Evolutionary conservation across 2,113 vertebrate genomes (phyloP).

Genomic region (Pavo muticus): DNA sequence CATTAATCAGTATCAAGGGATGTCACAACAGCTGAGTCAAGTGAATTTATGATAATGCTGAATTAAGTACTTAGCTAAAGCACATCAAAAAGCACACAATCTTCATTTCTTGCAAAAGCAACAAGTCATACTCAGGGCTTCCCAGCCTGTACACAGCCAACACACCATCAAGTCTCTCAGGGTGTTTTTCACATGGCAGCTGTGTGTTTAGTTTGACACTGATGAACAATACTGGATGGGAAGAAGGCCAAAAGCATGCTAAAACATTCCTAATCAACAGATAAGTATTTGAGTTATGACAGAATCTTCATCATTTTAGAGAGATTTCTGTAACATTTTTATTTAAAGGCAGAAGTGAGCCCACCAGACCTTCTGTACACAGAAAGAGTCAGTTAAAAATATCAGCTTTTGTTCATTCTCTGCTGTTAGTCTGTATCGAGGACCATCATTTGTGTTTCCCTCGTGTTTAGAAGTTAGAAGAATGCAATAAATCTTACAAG

Average conservation of each 20-base stretch:
- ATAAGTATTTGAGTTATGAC: fast-evolving
- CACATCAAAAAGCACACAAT: neutral
- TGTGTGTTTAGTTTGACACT: neutral
- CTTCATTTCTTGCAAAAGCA: neutral
- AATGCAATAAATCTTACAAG: constrained; percentile 60
- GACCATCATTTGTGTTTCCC: constrained; percentile 24
- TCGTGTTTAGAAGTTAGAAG: constrained; percentile 22
- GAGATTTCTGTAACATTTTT: neutral
- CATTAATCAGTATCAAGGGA: neutral
- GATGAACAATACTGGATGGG: neutral
- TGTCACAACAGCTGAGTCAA: neutral
- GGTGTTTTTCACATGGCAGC: neutral
- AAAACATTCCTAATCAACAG: neutral
- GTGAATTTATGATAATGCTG: neutral
- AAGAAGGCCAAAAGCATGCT: neutral
- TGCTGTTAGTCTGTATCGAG: constrained; percentile 53
- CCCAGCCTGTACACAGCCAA: fast-evolving
- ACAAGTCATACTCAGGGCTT: neutral
- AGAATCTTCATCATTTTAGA: neutral
- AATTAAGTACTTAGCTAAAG: constrained; percentile 20
- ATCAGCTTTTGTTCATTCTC: neutral
- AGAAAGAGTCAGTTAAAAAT: neutral
- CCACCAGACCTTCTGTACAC: neutral
- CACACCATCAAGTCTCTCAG: neutral
- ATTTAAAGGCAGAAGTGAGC: neutral